A percentile compares a stretch with the other conserved stretches of the same genome.
Evolutionary conservation across 2,797 vertebrate genomes (phyloP).

Genomic region (Ctenosaura bakeri): DNA sequence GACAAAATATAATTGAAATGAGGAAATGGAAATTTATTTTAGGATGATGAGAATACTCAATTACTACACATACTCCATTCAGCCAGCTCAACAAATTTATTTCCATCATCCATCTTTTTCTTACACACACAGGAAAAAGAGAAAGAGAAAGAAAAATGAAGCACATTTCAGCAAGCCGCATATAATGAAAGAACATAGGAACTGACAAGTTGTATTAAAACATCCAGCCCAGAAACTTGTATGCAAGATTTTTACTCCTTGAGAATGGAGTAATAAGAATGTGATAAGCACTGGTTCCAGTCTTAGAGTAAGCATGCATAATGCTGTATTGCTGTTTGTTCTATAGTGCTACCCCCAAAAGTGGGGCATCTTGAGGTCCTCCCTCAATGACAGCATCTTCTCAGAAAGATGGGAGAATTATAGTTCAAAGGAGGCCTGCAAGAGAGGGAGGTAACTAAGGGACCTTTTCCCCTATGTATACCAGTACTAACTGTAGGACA

Average conservation of each 20-base stretch:
- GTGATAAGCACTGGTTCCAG: background rate
- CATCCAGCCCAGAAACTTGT: no score
- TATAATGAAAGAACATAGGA: background rate
- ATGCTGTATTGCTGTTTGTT: background rate
- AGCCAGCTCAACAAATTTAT: background rate
- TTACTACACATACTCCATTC: background rate
- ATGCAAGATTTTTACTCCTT: background rate
- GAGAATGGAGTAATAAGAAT: background rate
- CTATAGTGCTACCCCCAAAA: background rate
- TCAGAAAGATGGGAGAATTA: no score
- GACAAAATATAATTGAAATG: constrained; percentile 21
- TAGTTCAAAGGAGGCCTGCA: no score
- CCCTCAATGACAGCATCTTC: no score
- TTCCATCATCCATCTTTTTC: constrained; percentile 24
- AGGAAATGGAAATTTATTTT: constrained; percentile 22
- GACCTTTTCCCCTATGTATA: no score
- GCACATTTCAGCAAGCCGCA: background rate
- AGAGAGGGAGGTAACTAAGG: no score
- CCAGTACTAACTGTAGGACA: no score
- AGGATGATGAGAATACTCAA: background rate
- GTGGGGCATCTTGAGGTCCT: no score
- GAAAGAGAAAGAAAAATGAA: constrained; percentile 5
- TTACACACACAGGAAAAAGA: background rate
- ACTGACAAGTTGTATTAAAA: constrained; percentile 4
- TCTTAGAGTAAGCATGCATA: background rate